A percentile compares a stretch with the other conserved stretches of the same genome.
These are phyloP conservation scores for Eptesicus fuscus DNA, from an alignment of 2,113 vertebrate species.

Conservation along the genomic window DNA sequence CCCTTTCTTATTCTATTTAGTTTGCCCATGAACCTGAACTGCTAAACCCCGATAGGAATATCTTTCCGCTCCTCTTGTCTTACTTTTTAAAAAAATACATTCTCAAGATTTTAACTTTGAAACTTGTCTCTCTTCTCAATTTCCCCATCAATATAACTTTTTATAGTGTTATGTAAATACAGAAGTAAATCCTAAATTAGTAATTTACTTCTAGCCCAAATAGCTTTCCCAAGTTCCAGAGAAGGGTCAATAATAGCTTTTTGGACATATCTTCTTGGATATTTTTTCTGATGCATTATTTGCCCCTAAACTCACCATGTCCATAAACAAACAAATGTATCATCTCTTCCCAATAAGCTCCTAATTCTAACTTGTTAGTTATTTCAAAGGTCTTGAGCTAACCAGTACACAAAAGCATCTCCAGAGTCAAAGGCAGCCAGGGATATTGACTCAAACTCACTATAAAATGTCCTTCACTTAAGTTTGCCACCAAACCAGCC, in stretches of 20 bases:
- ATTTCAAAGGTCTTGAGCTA: neutral
- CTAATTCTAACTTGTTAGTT: neutral
- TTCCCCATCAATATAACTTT: neutral
- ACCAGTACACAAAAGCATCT: neutral
- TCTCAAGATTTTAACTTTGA: neutral
- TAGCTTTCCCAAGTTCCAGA: neutral
- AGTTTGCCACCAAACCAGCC: neutral
- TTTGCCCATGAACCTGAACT: neutral
- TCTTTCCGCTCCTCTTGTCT: neutral
- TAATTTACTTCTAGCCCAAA: neutral
- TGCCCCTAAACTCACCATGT: neutral
- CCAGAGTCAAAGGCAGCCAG: neutral
- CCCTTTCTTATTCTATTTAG: neutral
- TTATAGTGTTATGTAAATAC: neutral
- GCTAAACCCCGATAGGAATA: too few relatives aligned
- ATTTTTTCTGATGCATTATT: neutral
- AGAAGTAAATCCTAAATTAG: neutral
- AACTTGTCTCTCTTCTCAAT: neutral
- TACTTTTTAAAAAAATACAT: neutral
- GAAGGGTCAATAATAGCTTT: neutral
- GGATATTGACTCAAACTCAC: neutral
- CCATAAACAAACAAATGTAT: neutral
- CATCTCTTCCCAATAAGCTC: neutral
- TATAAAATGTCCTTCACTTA: neutral
- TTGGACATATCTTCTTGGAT: neutral